Base-by-base conservation (phyloP, 2,797 vertebrate genomes). In the Valencia hispanica region DNA sequence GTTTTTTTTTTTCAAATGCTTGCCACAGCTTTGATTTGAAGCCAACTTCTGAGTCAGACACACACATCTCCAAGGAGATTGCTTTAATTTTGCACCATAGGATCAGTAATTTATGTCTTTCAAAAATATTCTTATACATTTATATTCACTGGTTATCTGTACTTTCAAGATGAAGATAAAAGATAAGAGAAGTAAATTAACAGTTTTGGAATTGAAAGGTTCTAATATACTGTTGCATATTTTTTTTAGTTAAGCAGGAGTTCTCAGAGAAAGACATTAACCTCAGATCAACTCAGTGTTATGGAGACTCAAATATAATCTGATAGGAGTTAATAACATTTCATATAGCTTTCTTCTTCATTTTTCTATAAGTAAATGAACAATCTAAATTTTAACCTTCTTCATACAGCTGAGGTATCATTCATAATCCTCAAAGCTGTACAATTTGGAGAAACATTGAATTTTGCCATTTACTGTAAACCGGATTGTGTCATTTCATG, bases 61-160 rank as follows among this genome's bases (percentile, higher is more conserved):
- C 45, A 50, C 45, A 79, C n/a, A 73, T 68, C 63, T 63, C 50
- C 30, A 36, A n/a, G 5, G 27, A 36, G 12, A 72, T 14, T 25
- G 5, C 32, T 4, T 65, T 71, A 32, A 59, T 77, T 41, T 55
- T 9, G 22, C 20, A n/a, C 20, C 11, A 25, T 20, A 5, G n/a
- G 36, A 32, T 17, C 39, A 74, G 0, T 69, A 5, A 66, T 65
- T 18, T 22, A 57, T 51, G 20, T 4, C 30, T 68, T 72, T 45
- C 14, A 71, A 59, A 73, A 3, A 63, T 63, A 3, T 30, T 57
- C 53, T 9, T 9, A 34, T 5, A 36, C 1, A 36, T 36, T 1
- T 34, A 61, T 34, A 61, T 34, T 20, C 32, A 61, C 8, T 20
- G 27, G 15, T 15, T 36, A 22, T 36, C 39, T 65, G 17, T 65